Conservation (phyloP, 2,797 vertebrate genomes). For the Ptychobarbus kaznakovi region DNA sequence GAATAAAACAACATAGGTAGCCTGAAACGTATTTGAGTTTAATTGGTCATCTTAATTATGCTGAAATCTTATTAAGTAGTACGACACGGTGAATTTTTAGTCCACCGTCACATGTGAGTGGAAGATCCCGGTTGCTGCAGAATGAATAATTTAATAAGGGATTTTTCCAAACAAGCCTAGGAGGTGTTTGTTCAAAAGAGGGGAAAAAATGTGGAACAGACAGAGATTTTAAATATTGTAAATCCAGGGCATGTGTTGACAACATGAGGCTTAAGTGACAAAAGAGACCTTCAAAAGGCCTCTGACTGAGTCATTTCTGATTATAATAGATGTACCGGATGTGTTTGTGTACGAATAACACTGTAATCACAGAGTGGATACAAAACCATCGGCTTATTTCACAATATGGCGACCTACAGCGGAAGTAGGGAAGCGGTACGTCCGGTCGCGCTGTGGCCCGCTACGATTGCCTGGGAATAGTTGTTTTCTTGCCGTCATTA, state of each 20-base stretch:
- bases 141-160: slow-evolving; percentile 38
- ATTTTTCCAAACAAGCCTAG: slow-evolving; percentile 36
- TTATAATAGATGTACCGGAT: slow-evolving; percentile 16
- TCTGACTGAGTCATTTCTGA: slow-evolving; percentile 21
- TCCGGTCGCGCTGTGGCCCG: no score
- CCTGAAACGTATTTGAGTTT: slow-evolving; percentile 38
- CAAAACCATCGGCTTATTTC: neutral
- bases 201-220: slow-evolving; percentile 19
- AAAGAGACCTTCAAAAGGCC: slow-evolving; percentile 30
- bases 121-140: neutral
- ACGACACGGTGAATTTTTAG: neutral
- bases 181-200: slow-evolving; percentile 16
- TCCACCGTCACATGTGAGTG: neutral
- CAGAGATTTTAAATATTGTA: slow-evolving; percentile 23
- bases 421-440: no score
- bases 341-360: slow-evolving; percentile 16
- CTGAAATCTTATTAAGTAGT: slow-evolving; percentile 40
- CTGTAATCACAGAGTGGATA: slow-evolving; percentile 14
- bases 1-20: slow-evolving; percentile 41
- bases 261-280: slow-evolving; percentile 34
- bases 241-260: slow-evolving; percentile 23
- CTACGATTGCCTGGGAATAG: no score
- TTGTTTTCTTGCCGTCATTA: no score
- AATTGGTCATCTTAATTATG: slow-evolving; percentile 35
- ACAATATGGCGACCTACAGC: no score